Conservation (phyloP, 1,140 invertebrate genomes). For the Pristionchus pacificus region DNA sequence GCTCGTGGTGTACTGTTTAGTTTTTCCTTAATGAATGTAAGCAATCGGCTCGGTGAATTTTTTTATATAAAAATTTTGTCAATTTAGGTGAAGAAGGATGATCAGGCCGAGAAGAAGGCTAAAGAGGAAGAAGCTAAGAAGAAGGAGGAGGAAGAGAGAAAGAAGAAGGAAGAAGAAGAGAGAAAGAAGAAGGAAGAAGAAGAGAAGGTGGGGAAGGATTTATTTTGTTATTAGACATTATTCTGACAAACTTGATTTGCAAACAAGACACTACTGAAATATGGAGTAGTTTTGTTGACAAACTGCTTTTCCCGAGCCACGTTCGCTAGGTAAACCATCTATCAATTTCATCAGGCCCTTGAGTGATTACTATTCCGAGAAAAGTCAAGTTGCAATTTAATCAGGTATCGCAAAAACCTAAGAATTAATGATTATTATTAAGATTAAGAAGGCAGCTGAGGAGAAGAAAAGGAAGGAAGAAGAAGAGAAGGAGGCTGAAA, state of each 20-base stretch:
- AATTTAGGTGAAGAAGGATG: no score
- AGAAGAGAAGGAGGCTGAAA: not conserved
- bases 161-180: not conserved
- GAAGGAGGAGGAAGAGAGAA: not conserved
- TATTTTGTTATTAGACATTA: not conserved
- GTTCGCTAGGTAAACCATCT: no score
- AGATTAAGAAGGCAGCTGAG: not conserved
- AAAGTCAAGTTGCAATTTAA: no score
- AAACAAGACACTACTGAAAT: not conserved
- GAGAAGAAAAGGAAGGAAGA: not conserved
- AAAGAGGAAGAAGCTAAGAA: constrained; percentile 10
- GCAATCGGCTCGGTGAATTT: no score
- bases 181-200: not conserved
- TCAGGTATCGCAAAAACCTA: no score
- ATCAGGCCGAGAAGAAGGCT: constrained; percentile 11
- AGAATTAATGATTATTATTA: not conserved
- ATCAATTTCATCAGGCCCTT: no score
- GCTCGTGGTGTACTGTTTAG: no score
- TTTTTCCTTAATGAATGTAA: no score
- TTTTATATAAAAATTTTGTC: no score
- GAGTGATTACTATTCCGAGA: no score
- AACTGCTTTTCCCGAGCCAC: no score
- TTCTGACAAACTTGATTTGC: not conserved
- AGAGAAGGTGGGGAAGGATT: not conserved
- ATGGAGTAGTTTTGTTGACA: no score